Evolutionary conservation across 1,140 invertebrate species (phyloP), one percentile per base, ranked within the genome.

Genomic region (Diplogasteroides magnus): DNA sequence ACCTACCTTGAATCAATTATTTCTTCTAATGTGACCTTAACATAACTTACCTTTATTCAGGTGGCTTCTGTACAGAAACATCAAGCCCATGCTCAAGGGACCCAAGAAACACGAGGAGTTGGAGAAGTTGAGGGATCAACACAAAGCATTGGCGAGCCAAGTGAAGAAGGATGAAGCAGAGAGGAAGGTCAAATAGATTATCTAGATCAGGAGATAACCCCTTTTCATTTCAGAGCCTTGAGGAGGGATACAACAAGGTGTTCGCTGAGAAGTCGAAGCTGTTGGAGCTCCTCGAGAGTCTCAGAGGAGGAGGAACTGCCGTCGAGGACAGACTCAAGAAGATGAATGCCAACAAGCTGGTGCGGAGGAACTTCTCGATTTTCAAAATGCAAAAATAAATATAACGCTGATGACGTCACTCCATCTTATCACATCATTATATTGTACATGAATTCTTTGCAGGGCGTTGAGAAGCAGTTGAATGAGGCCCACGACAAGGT

Each of bases 61-160:
- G 64, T 74, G 67, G 62, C 61, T 72, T 61, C 61, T 75, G 27
- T 75, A 64, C 71, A 66, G 71, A 65, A 64, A 60, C 15, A 11
- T 71, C 37, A 62, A 61, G 25, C 69, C 74, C 26, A 61, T 67
- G 29, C 61, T 68, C 88, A 97, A 95, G 88, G 92, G 94, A 87
- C 92, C 91, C 83, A 90, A 93, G 77, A 89, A 96, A 86, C 95
- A 98, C 87, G 96, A 98, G 87, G 94, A 98, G 86, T 98, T 85
- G 92, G 91, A 85, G 91, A 94, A 86, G 89, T 89, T 95, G 82
- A 91, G 96, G 85, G 94, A 98, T 86, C 94, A 96, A 86, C 91
- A 93, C 67, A 89, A 89, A 78, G 92, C 93, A 85, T 91, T 91
- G 71, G 91, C 96, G 85, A 93, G 93, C 84, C 90, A 91, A 74